Percentiles rank a stretch among this genome's conserved stretches.
phyloP scores from a whole-genome alignment of 2,797 vertebrate species.

The Gallinago nigripennis region DNA sequence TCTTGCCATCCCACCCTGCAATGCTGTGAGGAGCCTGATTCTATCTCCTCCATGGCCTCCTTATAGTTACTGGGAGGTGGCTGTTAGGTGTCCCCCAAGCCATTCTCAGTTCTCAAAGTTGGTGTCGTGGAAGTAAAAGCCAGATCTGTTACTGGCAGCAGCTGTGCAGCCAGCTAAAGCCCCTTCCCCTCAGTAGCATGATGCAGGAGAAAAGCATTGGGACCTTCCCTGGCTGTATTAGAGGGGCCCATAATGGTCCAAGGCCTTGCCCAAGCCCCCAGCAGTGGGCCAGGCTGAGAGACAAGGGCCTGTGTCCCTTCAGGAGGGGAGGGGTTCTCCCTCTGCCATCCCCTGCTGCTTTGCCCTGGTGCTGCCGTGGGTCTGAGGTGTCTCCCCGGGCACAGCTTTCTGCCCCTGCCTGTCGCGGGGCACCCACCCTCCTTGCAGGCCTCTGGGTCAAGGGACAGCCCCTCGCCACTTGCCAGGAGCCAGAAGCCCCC shows the following conservation, averaged over 20 bases:
- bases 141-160: background rate
- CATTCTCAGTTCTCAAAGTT: background rate
- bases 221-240: background rate
- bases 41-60: background rate
- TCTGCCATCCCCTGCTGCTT: background rate
- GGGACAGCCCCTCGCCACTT: background rate
- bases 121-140: background rate
- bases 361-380: fast-evolving
- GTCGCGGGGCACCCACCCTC: fast-evolving
- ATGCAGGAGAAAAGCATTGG: background rate
- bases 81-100: background rate
- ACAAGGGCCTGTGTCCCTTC: fast-evolving
- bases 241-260: background rate
- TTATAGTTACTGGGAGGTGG: background rate
- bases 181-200: background rate
- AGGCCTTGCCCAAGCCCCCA: background rate
- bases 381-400: fast-evolving
- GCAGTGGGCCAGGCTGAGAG: background rate
- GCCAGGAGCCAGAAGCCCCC: background rate
- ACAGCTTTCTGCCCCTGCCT: background rate
- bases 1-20: background rate
- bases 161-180: background rate
- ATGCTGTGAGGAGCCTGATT: background rate
- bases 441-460: background rate
- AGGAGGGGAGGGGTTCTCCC: fast-evolving